A percentile compares a stretch with the other conserved stretches of the same genome.
Evolutionary conservation across 1,140 invertebrate genomes (phyloP).

Genomic region (Pachyrhynchus sulphureomaculatus): DNA sequence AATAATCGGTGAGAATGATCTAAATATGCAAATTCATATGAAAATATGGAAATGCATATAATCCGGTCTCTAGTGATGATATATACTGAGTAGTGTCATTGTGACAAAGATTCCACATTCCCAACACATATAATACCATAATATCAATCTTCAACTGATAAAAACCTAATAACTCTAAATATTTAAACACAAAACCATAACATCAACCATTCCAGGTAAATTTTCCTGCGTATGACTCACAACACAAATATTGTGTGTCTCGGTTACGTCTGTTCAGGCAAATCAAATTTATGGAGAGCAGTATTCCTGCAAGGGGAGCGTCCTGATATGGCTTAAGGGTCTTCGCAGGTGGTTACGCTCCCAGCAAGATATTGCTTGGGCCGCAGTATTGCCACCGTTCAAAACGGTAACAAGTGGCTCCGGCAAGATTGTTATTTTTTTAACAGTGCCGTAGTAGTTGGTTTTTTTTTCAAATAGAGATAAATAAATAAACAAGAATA

Average conservation of each 20-base stretch:
- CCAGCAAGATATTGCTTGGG: conserved; percentile 6
- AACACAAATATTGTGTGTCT: conserved; percentile 8
- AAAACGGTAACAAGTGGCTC: conserved; percentile 8
- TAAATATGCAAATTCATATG: too few species aligned
- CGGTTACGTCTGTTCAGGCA: conserved; percentile 4
- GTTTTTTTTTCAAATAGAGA: not conserved
- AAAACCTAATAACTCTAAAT: too few species aligned
- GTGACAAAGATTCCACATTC: too few species aligned
- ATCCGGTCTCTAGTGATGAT: too few species aligned
- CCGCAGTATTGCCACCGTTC: not conserved
- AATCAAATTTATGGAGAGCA: conserved; percentile 13
- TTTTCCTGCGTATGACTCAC: not conserved
- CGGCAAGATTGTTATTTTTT: not conserved
- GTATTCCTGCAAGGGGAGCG: not conserved
- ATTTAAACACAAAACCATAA: too few species aligned
- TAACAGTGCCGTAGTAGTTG: not conserved
- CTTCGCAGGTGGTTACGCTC: conserved; percentile 14
- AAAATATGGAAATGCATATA: too few species aligned
- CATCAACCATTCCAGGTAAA: not conserved
- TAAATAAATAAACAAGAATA: not conserved
- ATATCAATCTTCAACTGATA: too few species aligned
- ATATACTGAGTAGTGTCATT: too few species aligned
- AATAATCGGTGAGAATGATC: too few species aligned
- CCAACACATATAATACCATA: too few species aligned
- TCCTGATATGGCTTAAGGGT: conserved; percentile 13